Evolutionary conservation across 2,113 vertebrate genomes (phyloP).

Genomic region (Collichthys lucidus): DNA sequence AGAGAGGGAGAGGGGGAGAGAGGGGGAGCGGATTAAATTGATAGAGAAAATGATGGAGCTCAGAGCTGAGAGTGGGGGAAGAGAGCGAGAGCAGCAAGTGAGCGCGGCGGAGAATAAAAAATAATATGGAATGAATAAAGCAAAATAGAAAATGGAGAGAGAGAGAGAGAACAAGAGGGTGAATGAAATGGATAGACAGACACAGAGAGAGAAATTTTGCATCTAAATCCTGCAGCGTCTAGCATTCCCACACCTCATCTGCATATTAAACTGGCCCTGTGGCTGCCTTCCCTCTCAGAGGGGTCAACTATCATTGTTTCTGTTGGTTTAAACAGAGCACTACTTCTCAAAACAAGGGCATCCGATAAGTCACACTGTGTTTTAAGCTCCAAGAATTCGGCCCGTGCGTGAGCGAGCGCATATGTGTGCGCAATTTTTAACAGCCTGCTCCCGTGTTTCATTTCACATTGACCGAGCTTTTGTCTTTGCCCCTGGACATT

Average conservation of each 20-base stretch:
- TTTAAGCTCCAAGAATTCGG: constrained; percentile 35
- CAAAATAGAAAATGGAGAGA: constrained; percentile 24
- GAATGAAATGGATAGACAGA: constrained; percentile 37
- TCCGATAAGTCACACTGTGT: constrained; percentile 66
- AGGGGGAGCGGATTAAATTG: constrained; percentile 48
- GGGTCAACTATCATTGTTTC: constrained; percentile 76
- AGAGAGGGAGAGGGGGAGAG: constrained; percentile 3
- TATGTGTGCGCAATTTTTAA: constrained; percentile 54
- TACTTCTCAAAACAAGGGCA: constrained; percentile 71
- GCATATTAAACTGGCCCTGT: constrained; percentile 78
- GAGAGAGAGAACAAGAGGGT: constrained; percentile 17
- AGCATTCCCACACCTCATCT: constrained; percentile 71
- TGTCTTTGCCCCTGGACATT: constrained; percentile 82
- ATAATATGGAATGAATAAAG: constrained; percentile 50
- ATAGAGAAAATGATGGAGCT: constrained; percentile 51
- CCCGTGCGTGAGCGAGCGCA: constrained; percentile 36
- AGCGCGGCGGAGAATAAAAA: constrained; percentile 41
- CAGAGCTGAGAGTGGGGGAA: neutral
- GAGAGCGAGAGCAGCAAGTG: constrained; percentile 18
- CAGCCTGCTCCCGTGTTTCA: constrained; percentile 58
- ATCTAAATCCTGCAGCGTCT: constrained; percentile 64
- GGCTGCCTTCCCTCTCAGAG: constrained; percentile 69
- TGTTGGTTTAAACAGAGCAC: constrained; percentile 71
- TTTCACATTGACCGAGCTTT: constrained; percentile 79
- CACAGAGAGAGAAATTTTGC: constrained; percentile 27